These are phyloP conservation scores for Tachina grossa DNA, from an alignment of 2,888 invertebrate genomes.

Conservation along the genomic window DNA sequence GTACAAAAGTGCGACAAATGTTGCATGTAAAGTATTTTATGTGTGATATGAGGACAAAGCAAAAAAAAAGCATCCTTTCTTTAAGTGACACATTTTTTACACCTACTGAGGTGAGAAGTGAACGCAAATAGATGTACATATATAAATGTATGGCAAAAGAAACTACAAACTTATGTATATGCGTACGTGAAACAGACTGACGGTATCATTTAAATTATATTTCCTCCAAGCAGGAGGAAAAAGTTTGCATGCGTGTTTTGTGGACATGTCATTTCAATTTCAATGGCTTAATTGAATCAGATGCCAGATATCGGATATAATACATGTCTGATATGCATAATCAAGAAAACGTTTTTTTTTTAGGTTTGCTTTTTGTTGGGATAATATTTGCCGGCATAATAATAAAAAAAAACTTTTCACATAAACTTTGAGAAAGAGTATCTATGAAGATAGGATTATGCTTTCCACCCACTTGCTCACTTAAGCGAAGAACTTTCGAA, in stretches of 20 bases:
- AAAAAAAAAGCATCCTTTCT: conserved; percentile 26
- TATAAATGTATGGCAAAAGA: not conserved
- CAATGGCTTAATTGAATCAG: conserved; percentile 38
- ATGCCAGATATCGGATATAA: conserved; percentile 30
- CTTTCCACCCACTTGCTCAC: too few relatives aligned
- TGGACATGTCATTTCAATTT: conserved; percentile 35
- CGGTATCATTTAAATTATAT: not conserved
- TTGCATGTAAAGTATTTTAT: conserved; percentile 44
- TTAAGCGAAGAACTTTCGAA: too few relatives aligned
- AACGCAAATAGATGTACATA: too few relatives aligned
- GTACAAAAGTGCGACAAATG: conserved; percentile 21
- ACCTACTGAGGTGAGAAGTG: conserved; percentile 45
- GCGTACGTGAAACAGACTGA: not conserved
- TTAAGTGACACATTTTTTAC: conserved; percentile 45
- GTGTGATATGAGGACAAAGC: conserved; percentile 15
- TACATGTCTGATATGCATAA: conserved; percentile 12
- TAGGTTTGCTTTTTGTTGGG: not conserved
- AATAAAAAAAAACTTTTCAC: not conserved
- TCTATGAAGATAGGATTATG: too few relatives aligned
- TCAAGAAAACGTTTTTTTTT: not conserved
- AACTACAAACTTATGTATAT: not conserved
- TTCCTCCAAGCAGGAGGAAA: conserved; percentile 14
- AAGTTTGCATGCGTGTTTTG: conserved; percentile 22
- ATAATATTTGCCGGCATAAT: not conserved
- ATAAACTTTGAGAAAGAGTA: not conserved